phyloP scores from a whole-genome alignment of 2,888 invertebrate genomes.

The Merodon equestris region DNA sequence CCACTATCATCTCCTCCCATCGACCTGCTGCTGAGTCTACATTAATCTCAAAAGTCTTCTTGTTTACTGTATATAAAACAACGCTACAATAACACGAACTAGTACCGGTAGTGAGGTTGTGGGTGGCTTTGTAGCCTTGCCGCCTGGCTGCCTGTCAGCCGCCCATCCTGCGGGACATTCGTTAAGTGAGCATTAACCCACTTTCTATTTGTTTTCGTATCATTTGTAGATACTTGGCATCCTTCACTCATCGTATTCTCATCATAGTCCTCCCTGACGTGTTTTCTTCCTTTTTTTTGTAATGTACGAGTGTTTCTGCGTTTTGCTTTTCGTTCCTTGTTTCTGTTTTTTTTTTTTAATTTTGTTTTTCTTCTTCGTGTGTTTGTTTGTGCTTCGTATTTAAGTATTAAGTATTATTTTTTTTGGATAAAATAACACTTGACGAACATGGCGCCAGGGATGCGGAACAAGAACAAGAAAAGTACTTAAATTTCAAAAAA shows the following conservation, averaged over 20 bases:
- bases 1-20: constrained; percentile 1
- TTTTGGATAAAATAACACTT: constrained; percentile 21
- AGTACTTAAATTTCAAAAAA: constrained; percentile 56
- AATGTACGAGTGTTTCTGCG: constrained; percentile 26
- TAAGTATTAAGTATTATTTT: constrained; percentile 57
- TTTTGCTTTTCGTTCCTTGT: background rate
- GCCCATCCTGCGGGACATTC: constrained; percentile 22
- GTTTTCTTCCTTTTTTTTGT: constrained; percentile 18
- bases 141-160: background rate
- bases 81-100: constrained; percentile 28
- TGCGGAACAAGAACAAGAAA: constrained; percentile 10
- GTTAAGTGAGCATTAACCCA: constrained; percentile 60
- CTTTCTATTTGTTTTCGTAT: constrained; percentile 63
- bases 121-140: constrained; percentile 31
- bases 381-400: constrained; percentile 52
- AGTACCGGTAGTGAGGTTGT: constrained; percentile 4
- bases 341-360: background rate
- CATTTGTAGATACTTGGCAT: constrained; percentile 50
- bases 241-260: no score
- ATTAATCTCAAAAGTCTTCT: constrained; percentile 33
- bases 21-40: constrained; percentile 28
- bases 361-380: background rate
- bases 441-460: constrained; percentile 31
- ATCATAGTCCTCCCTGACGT: constrained; percentile 55
- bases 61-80: no score